phyloP scores from a whole-genome alignment of 2,888 invertebrate genomes.

The Melanchra persicariae region DNA sequence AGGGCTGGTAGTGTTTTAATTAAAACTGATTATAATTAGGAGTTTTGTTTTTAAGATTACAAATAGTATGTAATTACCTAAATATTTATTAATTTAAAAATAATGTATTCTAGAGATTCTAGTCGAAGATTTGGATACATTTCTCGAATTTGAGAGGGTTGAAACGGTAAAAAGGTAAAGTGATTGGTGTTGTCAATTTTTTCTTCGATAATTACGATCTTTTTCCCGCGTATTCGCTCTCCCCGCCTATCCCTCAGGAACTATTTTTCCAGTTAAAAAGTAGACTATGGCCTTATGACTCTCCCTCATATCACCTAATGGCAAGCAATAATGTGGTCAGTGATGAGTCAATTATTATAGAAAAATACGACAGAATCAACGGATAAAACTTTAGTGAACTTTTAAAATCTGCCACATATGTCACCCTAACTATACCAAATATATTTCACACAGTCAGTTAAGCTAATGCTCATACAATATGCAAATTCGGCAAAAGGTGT shows the following conservation, averaged over 20 bases:
- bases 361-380: not conserved
- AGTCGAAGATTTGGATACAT: not conserved
- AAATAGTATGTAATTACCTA: too few species aligned
- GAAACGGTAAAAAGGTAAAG: not conserved
- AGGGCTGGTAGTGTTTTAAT: not conserved
- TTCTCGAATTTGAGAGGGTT: not conserved
- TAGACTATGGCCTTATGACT: too few species aligned
- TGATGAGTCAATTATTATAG: too few species aligned
- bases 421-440: conserved; percentile 46
- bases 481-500: conserved; percentile 88
- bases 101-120: too few species aligned
- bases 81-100: too few species aligned
- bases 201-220: too few species aligned
- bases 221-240: too few species aligned
- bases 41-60: too few species aligned
- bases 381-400: not conserved
- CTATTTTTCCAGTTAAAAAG: too few species aligned
- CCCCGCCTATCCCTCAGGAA: too few species aligned
- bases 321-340: not conserved
- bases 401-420: conserved; percentile 19
- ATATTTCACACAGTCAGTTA: conserved; percentile 46
- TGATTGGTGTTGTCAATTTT: not conserved
- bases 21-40: not conserved
- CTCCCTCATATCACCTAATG: not conserved
- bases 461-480: conserved; percentile 75